Percentiles rank a stretch among this genome's conserved stretches.
Evolutionary conservation across 1,140 invertebrate genomes (phyloP).

Genomic region (Lasioglossum albipes): DNA sequence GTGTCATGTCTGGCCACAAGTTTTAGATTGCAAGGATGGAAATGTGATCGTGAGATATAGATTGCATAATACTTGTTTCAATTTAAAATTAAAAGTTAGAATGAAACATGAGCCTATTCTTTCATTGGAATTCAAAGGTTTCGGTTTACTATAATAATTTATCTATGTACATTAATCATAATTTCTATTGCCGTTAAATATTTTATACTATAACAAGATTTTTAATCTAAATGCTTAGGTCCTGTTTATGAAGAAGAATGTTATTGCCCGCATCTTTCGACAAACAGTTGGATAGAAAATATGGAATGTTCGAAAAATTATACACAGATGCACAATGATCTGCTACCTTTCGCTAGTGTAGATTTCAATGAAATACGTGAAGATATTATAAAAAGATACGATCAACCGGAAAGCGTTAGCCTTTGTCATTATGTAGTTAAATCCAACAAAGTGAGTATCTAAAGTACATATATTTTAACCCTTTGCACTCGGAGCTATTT

Average conservation of each 20-base stretch:
- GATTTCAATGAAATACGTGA: constrained; percentile 86
- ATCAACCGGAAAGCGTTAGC: constrained; percentile 89
- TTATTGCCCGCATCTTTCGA: constrained; percentile 86
- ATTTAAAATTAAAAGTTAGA: constrained; percentile 86
- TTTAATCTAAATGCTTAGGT: constrained; percentile 78
- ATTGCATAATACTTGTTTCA: constrained; percentile 86
- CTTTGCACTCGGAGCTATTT: too few relatives aligned
- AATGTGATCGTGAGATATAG: constrained; percentile 92
- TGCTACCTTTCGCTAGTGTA: constrained; percentile 85
- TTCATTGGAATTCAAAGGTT: constrained; percentile 85
- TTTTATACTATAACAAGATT: constrained; percentile 37
- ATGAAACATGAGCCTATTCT: constrained; percentile 85
- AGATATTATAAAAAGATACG: constrained; percentile 84
- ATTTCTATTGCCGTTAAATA: neutral
- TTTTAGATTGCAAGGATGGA: constrained; percentile 91
- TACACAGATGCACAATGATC: constrained; percentile 88
- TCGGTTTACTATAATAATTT: constrained; percentile 37
- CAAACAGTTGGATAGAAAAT: constrained; percentile 84
- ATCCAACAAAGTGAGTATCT: constrained; percentile 85
- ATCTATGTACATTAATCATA: constrained; percentile 8
- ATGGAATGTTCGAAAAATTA: constrained; percentile 85
- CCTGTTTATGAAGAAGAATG: constrained; percentile 91
- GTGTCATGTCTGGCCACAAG: constrained; percentile 87
- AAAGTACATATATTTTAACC: neutral
- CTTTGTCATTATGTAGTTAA: constrained; percentile 95